Conservation (phyloP, 2,888 invertebrate species). For the Torymus aiolomorphi region DNA sequence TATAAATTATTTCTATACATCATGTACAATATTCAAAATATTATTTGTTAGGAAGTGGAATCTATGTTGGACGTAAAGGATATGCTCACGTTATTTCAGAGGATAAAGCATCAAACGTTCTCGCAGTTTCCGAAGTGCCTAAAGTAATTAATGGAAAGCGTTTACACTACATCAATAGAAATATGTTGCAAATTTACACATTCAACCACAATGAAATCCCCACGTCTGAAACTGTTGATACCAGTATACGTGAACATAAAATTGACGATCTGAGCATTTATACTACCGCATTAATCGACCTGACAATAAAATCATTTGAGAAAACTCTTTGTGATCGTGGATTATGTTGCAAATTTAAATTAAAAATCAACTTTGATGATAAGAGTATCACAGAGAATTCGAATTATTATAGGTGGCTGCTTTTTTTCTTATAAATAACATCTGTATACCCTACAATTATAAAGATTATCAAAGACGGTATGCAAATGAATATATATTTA, state of each 20-base stretch:
- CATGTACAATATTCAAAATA: too few relatives aligned
- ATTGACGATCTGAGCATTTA: conserved; percentile 54
- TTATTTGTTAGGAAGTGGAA: conserved; percentile 77
- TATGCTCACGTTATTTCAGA: conserved; percentile 1
- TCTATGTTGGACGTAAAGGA: conserved; percentile 55
- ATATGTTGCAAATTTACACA: neutral
- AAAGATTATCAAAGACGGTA: neutral
- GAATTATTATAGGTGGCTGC: conserved; percentile 62
- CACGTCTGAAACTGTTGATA: neutral
- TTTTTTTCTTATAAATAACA: neutral
- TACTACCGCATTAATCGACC: conserved; percentile 59
- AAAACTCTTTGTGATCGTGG: conserved; percentile 61
- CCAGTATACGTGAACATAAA: neutral
- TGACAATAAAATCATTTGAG: conserved; percentile 50
- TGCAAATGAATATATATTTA: neutral
- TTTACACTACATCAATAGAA: neutral
- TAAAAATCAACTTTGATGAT: conserved; percentile 56
- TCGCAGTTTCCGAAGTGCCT: conserved; percentile 59
- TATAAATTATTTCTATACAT: too few relatives aligned
- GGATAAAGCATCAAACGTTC: conserved; percentile 31
- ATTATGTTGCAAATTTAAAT: conserved; percentile 63
- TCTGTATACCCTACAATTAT: too few relatives aligned
- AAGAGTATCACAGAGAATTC: conserved; percentile 34
- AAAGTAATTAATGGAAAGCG: conserved; percentile 56
- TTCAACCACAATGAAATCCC: conserved; percentile 34